Percentiles rank a stretch among this genome's conserved stretches.
phyloP scores from a whole-genome alignment of 64 coral and sea anemone species.

The Actinia tenebrosa region DNA sequence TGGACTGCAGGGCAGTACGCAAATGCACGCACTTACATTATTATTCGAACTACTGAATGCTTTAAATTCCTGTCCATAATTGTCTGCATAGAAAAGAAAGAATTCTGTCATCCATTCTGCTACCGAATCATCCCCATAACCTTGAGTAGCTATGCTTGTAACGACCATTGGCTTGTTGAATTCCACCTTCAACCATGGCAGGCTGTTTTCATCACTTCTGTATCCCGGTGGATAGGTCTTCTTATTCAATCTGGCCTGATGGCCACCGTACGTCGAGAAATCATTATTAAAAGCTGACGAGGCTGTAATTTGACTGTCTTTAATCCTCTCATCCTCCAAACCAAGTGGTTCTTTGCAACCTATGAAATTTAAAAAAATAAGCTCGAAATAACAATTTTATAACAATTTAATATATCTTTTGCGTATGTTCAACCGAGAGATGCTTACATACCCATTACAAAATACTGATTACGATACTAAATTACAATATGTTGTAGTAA shows the following conservation, averaged over 20 bases:
- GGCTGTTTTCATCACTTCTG: not conserved
- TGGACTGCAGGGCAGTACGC: no score
- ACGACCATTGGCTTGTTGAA: slow-evolving; percentile 6
- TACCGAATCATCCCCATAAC: slow-evolving; percentile 26
- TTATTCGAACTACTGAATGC: not conserved
- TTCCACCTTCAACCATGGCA: slow-evolving; percentile 30
- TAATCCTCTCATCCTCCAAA: slow-evolving; percentile 34
- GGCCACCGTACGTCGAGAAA: slow-evolving; percentile 14
- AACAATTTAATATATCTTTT: no score
- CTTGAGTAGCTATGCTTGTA: slow-evolving; percentile 48
- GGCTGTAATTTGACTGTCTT: slow-evolving; percentile 1
- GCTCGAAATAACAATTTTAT: no score
- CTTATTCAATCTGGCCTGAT: slow-evolving; percentile 26
- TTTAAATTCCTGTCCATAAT: not conserved
- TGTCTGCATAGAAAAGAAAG: slow-evolving; percentile 6
- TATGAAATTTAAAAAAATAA: not conserved
- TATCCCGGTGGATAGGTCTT: slow-evolving; percentile 39
- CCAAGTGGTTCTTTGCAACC: slow-evolving; percentile 35
- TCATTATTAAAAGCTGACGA: slow-evolving; percentile 26
- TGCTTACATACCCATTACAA: no score
- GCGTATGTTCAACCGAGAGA: no score
- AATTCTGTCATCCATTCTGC: slow-evolving; percentile 26
- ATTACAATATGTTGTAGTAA: no score
- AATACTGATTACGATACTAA: no score
- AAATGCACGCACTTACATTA: not conserved